phyloP scores from a whole-genome alignment of 2,113 vertebrate species.

The Colaptes auratus region DNA sequence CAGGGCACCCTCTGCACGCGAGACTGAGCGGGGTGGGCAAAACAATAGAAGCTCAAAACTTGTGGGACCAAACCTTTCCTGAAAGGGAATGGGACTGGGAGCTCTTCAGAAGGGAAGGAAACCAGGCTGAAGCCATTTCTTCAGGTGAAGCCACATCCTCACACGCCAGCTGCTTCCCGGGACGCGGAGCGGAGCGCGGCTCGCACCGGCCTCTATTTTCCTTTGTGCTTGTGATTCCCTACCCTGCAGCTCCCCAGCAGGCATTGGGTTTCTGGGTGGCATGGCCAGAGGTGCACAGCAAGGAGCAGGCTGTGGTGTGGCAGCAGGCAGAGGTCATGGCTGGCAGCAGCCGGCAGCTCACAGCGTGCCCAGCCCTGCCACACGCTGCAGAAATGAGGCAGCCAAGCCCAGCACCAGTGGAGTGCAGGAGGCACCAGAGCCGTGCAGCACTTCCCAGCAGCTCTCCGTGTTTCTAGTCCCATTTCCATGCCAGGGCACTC shows the following conservation, averaged over 20 bases:
- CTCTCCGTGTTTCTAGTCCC: rapidly evolving
- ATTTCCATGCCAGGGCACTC: rapidly evolving
- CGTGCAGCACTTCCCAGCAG: rapidly evolving
- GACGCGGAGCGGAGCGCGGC: rapidly evolving
- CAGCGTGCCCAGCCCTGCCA: rapidly evolving
- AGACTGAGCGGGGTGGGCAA: neutral
- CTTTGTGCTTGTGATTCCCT: neutral
- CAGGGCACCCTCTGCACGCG: neutral
- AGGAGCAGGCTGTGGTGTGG: neutral
- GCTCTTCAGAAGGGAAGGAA: neutral
- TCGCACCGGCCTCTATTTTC: neutral
- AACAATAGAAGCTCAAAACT: neutral
- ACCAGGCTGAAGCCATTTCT: neutral
- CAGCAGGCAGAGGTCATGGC: neutral
- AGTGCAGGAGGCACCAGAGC: rapidly evolving
- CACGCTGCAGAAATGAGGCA: rapidly evolving
- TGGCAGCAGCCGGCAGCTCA: neutral
- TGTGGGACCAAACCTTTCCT: neutral
- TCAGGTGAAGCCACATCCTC: neutral
- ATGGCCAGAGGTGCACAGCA: rapidly evolving
- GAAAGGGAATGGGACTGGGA: neutral
- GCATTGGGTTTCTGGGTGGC: rapidly evolving
- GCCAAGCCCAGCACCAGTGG: rapidly evolving
- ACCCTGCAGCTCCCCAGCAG: neutral
- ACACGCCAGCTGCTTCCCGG: neutral